phyloP scores from a whole-genome alignment of 2,113 vertebrate genomes.

The Mus pahari region DNA sequence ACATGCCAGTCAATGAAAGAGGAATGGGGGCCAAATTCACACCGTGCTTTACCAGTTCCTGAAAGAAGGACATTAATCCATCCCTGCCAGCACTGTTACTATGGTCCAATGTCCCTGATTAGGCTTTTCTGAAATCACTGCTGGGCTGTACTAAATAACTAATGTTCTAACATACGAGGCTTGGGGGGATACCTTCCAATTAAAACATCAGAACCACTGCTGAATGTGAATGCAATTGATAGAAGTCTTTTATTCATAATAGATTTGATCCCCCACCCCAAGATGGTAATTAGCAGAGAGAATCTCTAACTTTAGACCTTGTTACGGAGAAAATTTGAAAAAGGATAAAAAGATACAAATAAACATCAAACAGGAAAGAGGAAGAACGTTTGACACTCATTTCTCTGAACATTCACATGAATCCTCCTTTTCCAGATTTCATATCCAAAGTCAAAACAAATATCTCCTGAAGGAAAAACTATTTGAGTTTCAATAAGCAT shows the following conservation, averaged over 20 bases:
- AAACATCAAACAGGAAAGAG: neutral
- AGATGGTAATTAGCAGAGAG: neutral
- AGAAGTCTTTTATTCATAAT: neutral
- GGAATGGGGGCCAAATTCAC: neutral
- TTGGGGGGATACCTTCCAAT: neutral
- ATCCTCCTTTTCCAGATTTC: neutral
- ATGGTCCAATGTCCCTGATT: neutral
- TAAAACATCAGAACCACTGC: neutral
- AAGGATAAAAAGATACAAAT: neutral
- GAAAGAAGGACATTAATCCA: neutral
- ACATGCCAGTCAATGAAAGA: too few species aligned
- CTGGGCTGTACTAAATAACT: neutral
- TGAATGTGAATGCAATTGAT: neutral
- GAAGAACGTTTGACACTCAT: neutral
- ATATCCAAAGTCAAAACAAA: constrained; percentile 47
- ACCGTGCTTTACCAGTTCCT: neutral
- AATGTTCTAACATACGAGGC: neutral
- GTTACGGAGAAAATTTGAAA: neutral
- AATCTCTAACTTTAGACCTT: neutral
- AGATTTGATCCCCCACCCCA: neutral
- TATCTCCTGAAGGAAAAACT: neutral
- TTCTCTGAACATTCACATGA: neutral
- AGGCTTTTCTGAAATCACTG: neutral
- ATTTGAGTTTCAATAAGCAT: neutral
- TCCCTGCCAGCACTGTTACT: neutral